Evolutionary conservation across 2,113 vertebrate genomes (phyloP).

Genomic region (Oenanthe oenanthe): DNA sequence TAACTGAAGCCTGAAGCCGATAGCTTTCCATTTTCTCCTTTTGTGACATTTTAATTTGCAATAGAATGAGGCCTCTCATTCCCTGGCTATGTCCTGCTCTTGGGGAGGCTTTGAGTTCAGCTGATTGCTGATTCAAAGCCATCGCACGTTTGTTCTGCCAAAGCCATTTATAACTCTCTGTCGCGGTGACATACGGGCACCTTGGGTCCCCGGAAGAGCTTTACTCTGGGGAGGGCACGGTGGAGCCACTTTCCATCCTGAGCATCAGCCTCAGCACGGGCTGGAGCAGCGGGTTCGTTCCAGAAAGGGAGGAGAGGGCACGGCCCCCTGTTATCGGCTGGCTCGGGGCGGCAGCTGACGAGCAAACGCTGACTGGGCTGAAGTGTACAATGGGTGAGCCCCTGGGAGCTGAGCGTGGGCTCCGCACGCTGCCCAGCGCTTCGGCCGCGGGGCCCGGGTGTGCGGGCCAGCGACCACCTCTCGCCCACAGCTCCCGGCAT

Average conservation of each 20-base stretch:
- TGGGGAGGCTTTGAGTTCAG: slow-evolving; percentile 11
- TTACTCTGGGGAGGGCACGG: neutral
- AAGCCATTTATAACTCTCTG: slow-evolving; percentile 77
- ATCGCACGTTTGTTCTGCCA: slow-evolving; percentile 54
- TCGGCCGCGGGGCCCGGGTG: neutral
- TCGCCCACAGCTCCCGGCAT: neutral
- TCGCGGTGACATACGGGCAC: slow-evolving; percentile 53
- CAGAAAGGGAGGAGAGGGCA: slow-evolving; percentile 19
- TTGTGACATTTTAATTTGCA: neutral
- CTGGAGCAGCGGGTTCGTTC: neutral
- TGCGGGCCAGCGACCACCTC: neutral
- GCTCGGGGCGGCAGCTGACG: neutral
- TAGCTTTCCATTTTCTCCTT: neutral
- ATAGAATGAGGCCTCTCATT: neutral
- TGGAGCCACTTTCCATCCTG: neutral
- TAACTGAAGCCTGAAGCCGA: neutral
- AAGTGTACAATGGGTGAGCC: slow-evolving; percentile 30
- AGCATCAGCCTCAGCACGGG: neutral
- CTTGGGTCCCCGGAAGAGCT: slow-evolving; percentile 44
- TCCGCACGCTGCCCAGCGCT: neutral
- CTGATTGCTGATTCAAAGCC: slow-evolving; percentile 67
- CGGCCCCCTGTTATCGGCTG: neutral
- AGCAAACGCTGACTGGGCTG: slow-evolving; percentile 60
- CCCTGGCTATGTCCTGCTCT: neutral
- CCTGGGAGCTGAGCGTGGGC: neutral